Conservation (phyloP, 2,888 invertebrate species). For the Mythimna pallens region DNA sequence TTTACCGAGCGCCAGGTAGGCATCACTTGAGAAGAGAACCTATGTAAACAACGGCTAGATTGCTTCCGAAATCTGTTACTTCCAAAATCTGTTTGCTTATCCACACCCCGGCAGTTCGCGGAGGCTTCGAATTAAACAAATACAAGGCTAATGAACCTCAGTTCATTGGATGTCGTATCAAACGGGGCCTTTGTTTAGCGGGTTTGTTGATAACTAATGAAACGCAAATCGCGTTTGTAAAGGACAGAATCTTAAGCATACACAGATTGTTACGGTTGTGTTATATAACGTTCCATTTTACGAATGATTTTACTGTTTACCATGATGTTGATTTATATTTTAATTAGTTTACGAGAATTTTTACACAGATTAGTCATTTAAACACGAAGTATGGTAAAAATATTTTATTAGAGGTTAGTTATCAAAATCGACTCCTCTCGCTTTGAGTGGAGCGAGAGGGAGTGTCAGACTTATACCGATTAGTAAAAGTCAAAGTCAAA, state of each 20-base stretch:
- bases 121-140: constrained; percentile 74
- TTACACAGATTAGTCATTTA: not conserved
- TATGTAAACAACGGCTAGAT: constrained; percentile 74
- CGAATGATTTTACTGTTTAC: not conserved
- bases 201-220: constrained; percentile 64
- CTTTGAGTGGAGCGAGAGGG: too few species aligned
- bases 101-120: constrained; percentile 64
- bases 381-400: too few species aligned
- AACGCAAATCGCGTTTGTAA: constrained; percentile 63
- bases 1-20: constrained; percentile 46
- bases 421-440: too few species aligned
- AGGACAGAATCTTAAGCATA: constrained; percentile 42
- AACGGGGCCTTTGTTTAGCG: constrained; percentile 64
- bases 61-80: constrained; percentile 78
- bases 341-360: too few species aligned
- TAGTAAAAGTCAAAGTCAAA: too few species aligned
- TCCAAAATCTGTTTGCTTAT: constrained; percentile 76
- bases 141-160: constrained; percentile 79
- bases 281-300: constrained; percentile 8
- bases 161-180: constrained; percentile 70
- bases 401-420: too few species aligned
- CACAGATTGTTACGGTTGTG: constrained; percentile 11
- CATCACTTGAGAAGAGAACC: constrained; percentile 66
- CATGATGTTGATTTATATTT: too few species aligned
- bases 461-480: too few species aligned